Percentiles rank a stretch among this genome's conserved stretches.
Conservation (phyloP, 2,113 vertebrate genomes). For the Neolamprologus cancellatus region DNA sequence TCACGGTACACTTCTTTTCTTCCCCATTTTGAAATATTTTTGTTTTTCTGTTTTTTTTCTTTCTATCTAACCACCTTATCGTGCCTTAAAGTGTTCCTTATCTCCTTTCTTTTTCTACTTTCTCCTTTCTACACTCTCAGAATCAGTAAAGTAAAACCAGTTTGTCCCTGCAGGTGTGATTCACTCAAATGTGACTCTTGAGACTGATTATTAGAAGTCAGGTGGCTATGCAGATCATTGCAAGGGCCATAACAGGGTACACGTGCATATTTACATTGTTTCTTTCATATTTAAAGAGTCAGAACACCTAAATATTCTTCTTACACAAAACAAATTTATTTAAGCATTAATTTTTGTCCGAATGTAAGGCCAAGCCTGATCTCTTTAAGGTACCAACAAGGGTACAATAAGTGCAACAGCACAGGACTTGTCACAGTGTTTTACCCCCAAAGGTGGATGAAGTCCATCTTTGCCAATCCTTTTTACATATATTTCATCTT, state of each 20-base stretch:
- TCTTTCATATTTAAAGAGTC: not conserved
- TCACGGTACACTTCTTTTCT: not conserved
- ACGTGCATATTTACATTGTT: not conserved
- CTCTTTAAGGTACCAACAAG: not conserved
- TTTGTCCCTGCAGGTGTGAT: not conserved
- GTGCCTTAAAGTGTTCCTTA: not conserved
- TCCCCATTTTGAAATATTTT: not conserved
- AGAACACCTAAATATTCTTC: not conserved
- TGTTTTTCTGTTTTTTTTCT: not conserved
- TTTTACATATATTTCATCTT: not conserved
- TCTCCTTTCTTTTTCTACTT: not conserved
- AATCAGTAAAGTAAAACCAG: not conserved
- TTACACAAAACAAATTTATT: not conserved
- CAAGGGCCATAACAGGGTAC: not conserved
- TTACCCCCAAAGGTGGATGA: not conserved
- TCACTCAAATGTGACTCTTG: not conserved
- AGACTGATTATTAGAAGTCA: not conserved
- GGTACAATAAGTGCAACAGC: not conserved
- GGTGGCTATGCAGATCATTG: not conserved
- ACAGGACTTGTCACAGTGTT: not conserved
- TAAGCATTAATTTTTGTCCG: not conserved
- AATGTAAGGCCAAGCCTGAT: not conserved
- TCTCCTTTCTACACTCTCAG: not conserved
- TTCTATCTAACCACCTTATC: not conserved
- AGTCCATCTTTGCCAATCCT: not conserved